Conservation (phyloP, 1,140 invertebrate species). For the Frieseomelitta varia region DNA sequence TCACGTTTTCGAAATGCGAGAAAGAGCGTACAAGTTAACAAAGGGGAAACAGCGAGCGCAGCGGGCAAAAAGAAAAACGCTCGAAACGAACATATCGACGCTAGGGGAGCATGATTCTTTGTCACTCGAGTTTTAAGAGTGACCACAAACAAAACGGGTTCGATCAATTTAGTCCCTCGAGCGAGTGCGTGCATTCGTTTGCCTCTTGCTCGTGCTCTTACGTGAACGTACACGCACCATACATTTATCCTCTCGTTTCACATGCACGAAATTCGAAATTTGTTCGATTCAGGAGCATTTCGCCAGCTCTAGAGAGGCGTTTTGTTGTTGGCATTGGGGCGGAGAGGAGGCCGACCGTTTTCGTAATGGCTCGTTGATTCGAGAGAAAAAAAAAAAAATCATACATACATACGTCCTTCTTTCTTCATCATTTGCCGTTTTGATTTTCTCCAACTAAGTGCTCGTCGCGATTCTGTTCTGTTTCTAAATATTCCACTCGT, state of each 20-base stretch:
- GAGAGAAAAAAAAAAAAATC: conserved; percentile 66
- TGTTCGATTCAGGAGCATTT: conserved; percentile 76
- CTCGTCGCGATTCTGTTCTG: neutral
- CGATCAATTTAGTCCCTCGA: conserved; percentile 73
- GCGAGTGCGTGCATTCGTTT: conserved; percentile 69
- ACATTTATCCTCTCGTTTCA: conserved; percentile 41
- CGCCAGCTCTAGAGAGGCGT: conserved; percentile 77
- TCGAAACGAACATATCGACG: conserved; percentile 54
- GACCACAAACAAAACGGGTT: conserved; percentile 80
- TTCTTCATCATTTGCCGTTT: conserved; percentile 12
- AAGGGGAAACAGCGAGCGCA: conserved; percentile 22
- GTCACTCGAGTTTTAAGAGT: conserved; percentile 72
- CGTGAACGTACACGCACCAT: conserved; percentile 31
- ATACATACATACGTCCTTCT: neutral
- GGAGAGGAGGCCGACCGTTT: conserved; percentile 80
- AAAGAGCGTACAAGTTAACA: conserved; percentile 48
- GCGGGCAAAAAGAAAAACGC: conserved; percentile 43
- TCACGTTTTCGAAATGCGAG: conserved; percentile 69
- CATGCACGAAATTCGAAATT: conserved; percentile 35
- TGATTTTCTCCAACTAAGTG: neutral
- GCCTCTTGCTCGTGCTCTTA: conserved; percentile 54
- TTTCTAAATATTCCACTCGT: neutral
- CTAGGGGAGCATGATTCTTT: conserved; percentile 61
- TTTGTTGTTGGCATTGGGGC: conserved; percentile 80
- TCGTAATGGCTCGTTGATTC: conserved; percentile 78